Evolutionary conservation across 23 tunicate species (phyloP).

Genomic region (Aplidium turbinatum): DNA sequence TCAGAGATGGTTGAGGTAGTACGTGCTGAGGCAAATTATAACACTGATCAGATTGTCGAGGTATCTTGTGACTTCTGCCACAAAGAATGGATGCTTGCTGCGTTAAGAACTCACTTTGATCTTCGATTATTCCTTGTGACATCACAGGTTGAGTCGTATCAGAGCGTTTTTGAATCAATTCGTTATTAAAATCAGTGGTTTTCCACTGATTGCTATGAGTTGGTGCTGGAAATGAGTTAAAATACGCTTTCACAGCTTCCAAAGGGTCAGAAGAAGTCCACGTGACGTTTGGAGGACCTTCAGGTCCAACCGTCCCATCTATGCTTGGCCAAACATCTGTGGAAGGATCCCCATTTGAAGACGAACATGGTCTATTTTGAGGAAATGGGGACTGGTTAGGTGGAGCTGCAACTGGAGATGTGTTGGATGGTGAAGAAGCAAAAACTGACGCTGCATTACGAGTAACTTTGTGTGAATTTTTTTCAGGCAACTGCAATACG

Average conservation of each 20-base stretch:
- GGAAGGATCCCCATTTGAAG: not conserved
- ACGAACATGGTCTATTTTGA: not conserved
- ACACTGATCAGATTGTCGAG: too few species aligned
- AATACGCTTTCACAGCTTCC: slow-evolving; percentile 19
- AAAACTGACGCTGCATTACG: not conserved
- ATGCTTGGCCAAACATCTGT: slow-evolving; percentile 33
- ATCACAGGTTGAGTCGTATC: not conserved
- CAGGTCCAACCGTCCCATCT: slow-evolving; percentile 72
- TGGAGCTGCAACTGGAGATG: not conserved
- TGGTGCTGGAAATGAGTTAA: slow-evolving; percentile 10
- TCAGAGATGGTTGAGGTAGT: too few species aligned
- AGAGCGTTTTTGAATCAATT: not conserved
- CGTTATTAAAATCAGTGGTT: not conserved
- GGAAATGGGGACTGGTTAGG: not conserved
- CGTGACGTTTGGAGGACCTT: slow-evolving; percentile 83
- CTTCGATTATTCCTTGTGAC: slow-evolving; percentile 16
- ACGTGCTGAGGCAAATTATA: too few species aligned
- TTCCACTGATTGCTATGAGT: not conserved
- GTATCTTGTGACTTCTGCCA: too few species aligned
- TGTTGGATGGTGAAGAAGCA: not conserved
- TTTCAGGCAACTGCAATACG: not conserved
- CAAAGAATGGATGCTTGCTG: slow-evolving; percentile 71
- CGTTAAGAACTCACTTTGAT: slow-evolving; percentile 69
- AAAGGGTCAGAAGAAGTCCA: slow-evolving; percentile 49
- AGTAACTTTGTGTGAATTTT: not conserved